Conservation (phyloP, 2,888 invertebrate species). For the Andrena dorsata region DNA sequence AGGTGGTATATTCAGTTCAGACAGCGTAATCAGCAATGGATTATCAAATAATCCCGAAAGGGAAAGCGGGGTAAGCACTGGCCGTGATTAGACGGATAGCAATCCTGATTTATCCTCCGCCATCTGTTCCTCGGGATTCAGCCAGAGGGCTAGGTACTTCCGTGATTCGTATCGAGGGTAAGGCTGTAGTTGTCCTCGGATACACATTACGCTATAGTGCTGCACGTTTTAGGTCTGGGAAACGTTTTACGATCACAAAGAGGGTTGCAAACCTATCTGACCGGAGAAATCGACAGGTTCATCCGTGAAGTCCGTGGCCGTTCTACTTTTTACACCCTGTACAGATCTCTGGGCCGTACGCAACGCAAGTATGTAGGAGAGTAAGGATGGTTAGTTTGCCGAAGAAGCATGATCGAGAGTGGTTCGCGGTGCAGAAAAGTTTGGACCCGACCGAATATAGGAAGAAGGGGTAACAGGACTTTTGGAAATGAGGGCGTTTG, state of each 20-base stretch:
- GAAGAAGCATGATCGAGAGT: slow-evolving; percentile 6
- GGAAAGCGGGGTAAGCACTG: slow-evolving; percentile 64
- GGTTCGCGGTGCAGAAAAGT: slow-evolving; percentile 42
- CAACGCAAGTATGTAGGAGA: not conserved
- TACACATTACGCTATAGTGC: not conserved
- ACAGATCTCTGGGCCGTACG: slow-evolving; percentile 22
- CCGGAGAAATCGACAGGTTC: too few relatives aligned
- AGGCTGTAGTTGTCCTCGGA: slow-evolving; percentile 14
- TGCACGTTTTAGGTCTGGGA: too few relatives aligned
- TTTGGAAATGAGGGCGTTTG: slow-evolving; percentile 81
- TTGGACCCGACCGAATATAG: slow-evolving; percentile 31
- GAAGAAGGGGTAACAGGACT: slow-evolving; percentile 46
- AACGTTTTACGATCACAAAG: too few relatives aligned
- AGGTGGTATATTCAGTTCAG: not conserved
- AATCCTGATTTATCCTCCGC: slow-evolving; percentile 77
- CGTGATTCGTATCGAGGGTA: slow-evolving; percentile 48
- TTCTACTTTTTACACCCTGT: slow-evolving; percentile 4
- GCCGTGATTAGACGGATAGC: slow-evolving; percentile 75
- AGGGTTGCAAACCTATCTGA: too few relatives aligned
- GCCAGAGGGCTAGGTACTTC: slow-evolving; percentile 31
- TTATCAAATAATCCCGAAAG: slow-evolving; percentile 56
- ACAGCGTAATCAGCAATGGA: slow-evolving; percentile 40
- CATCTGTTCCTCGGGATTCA: slow-evolving; percentile 50
- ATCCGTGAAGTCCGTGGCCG: too few relatives aligned
- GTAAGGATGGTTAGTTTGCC: slow-evolving; percentile 31